phyloP scores from a whole-genome alignment of 2,113 vertebrate genomes.

The Microtus oregoni region DNA sequence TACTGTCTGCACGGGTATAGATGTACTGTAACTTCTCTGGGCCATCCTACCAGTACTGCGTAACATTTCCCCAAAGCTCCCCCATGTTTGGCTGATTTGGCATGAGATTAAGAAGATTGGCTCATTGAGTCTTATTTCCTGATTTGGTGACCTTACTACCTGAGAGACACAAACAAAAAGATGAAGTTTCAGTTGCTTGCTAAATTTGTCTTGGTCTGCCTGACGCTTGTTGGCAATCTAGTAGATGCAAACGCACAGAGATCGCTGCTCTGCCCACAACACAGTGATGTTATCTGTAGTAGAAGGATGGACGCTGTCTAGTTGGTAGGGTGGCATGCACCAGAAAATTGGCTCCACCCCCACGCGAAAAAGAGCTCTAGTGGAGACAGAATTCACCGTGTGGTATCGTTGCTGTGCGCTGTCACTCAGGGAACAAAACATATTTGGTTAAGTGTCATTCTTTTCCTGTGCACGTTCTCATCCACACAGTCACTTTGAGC shows the following conservation, averaged over 20 bases:
- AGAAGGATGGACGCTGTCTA: neutral
- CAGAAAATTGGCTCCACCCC: neutral
- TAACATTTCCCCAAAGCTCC: neutral
- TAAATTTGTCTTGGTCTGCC: neutral
- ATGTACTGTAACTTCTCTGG: neutral
- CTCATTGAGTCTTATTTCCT: neutral
- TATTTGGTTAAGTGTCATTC: neutral
- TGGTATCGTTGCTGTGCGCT: neutral
- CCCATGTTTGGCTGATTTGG: neutral
- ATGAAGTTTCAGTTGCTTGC: neutral
- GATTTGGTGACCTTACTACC: neutral
- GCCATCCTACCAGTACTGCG: neutral
- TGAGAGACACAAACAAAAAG: neutral
- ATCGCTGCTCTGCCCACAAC: neutral
- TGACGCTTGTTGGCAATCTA: neutral
- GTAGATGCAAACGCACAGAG: neutral
- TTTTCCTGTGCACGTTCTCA: neutral
- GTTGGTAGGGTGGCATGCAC: neutral
- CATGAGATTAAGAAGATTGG: neutral
- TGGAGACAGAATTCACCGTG: neutral
- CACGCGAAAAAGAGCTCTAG: neutral
- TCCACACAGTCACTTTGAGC: neutral
- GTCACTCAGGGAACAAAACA: neutral
- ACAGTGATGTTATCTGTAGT: neutral
- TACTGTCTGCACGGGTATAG: rapidly evolving